Evolutionary conservation across 2,888 invertebrate genomes (phyloP).

Genomic region (Eupithecia insigniata): DNA sequence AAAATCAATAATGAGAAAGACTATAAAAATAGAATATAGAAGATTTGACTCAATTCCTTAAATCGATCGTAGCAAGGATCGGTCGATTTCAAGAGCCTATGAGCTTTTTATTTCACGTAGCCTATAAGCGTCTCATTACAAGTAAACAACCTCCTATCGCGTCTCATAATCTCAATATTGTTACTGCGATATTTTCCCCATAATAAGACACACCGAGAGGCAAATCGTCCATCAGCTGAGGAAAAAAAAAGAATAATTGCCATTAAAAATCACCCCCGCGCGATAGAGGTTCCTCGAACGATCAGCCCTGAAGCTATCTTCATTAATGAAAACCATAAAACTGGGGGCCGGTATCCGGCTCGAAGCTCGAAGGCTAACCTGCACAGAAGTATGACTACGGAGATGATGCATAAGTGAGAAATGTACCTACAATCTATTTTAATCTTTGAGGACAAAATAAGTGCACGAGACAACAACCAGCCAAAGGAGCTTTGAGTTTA

Average conservation of each 20-base stretch:
- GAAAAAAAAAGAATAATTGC: slow-evolving; percentile 60
- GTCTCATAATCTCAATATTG: slow-evolving; percentile 26
- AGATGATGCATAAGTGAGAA: slow-evolving; percentile 9
- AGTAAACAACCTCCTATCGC: slow-evolving; percentile 12
- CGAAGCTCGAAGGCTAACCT: slow-evolving; percentile 60
- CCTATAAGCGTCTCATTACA: neutral
- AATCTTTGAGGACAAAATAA: slow-evolving; percentile 5
- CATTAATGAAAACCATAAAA: slow-evolving; percentile 80
- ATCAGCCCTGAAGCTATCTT: slow-evolving; percentile 78
- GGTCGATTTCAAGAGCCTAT: neutral
- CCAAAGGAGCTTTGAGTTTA: neutral
- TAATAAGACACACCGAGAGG: slow-evolving; percentile 44
- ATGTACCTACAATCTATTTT: slow-evolving; percentile 11
- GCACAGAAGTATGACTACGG: slow-evolving; percentile 25
- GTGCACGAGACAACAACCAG: neutral
- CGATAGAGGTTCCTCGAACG: slow-evolving; percentile 61
- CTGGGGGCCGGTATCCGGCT: slow-evolving; percentile 69
- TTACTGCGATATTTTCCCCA: slow-evolving; percentile 36
- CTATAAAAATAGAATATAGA: no score
- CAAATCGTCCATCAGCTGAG: slow-evolving; percentile 56
- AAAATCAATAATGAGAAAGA: no score
- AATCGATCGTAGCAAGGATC: neutral
- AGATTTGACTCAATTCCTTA: neutral
- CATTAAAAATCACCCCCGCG: slow-evolving; percentile 69
- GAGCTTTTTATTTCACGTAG: neutral